Conservation (phyloP, 1,140 invertebrate genomes). For the Uloborus diversus region DNA sequence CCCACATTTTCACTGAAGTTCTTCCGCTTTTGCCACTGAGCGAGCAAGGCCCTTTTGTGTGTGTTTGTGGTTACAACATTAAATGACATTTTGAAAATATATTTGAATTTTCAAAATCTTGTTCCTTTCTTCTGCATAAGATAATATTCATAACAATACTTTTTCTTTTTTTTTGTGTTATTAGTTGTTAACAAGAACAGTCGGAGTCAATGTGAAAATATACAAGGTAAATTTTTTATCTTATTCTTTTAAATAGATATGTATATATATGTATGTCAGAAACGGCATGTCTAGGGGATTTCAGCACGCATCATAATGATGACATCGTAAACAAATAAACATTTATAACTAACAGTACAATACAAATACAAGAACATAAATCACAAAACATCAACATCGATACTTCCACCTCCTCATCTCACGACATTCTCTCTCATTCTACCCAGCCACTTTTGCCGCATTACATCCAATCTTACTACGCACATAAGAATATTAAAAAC, state of each 20-base stretch:
- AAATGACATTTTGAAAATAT: no score
- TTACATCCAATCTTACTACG: neutral
- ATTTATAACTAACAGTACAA: no score
- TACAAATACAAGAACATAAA: no score
- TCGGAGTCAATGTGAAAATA: constrained; percentile 38
- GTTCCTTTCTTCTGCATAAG: neutral
- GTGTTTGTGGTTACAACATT: no score
- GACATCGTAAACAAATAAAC: no score
- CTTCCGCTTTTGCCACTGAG: neutral
- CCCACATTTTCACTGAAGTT: neutral
- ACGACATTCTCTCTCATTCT: no score
- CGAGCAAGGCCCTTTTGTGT: neutral
- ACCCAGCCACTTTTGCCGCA: neutral
- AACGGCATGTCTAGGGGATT: neutral
- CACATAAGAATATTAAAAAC: no score
- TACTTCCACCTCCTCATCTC: no score
- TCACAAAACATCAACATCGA: no score
- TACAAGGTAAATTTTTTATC: neutral
- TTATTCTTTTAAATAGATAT: neutral
- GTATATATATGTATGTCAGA: neutral
- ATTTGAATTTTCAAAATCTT: neutral
- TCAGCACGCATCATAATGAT: no score
- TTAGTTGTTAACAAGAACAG: constrained; percentile 15
- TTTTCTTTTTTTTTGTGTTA: neutral
- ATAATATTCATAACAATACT: neutral